Conservation (phyloP, 2,113 vertebrate species). For the Pomatostomus ruficeps region DNA sequence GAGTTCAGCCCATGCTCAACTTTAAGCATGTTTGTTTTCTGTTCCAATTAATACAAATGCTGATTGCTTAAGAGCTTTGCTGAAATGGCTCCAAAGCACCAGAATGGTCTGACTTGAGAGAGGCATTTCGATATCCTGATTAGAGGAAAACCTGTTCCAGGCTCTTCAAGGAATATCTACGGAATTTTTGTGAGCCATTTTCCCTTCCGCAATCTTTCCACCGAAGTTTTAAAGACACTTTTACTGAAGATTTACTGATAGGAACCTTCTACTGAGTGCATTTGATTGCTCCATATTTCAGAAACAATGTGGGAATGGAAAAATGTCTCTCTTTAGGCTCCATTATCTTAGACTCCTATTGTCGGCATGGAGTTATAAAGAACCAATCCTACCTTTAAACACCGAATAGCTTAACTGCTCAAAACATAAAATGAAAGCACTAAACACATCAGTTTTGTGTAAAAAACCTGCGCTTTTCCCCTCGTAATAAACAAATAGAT, state of each 20-base stretch:
- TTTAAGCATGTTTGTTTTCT: neutral
- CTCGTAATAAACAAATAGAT: slow-evolving; percentile 39
- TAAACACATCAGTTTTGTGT: slow-evolving; percentile 38
- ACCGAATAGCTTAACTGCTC: slow-evolving; percentile 37
- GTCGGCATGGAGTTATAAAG: slow-evolving; percentile 25
- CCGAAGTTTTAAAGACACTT: slow-evolving; percentile 35
- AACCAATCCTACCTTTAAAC: slow-evolving; percentile 16
- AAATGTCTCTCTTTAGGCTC: slow-evolving; percentile 53
- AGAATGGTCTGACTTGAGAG: neutral
- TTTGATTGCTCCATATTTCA: slow-evolving; percentile 58
- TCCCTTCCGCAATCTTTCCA: neutral
- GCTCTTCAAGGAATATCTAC: neutral
- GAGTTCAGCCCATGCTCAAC: neutral
- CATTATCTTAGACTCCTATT: slow-evolving; percentile 36
- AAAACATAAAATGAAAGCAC: slow-evolving; percentile 55
- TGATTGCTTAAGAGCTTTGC: neutral
- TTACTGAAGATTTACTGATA: slow-evolving; percentile 36
- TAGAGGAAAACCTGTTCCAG: neutral
- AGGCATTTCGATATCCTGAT: neutral
- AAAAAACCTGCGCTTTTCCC: neutral
- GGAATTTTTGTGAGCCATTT: slow-evolving; percentile 10
- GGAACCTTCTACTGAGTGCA: slow-evolving; percentile 33
- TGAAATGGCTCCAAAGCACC: neutral
- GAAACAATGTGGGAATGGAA: slow-evolving; percentile 26
- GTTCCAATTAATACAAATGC: neutral